Base-by-base conservation (phyloP, 2,113 vertebrate genomes). In the Fulica atra region DNA sequence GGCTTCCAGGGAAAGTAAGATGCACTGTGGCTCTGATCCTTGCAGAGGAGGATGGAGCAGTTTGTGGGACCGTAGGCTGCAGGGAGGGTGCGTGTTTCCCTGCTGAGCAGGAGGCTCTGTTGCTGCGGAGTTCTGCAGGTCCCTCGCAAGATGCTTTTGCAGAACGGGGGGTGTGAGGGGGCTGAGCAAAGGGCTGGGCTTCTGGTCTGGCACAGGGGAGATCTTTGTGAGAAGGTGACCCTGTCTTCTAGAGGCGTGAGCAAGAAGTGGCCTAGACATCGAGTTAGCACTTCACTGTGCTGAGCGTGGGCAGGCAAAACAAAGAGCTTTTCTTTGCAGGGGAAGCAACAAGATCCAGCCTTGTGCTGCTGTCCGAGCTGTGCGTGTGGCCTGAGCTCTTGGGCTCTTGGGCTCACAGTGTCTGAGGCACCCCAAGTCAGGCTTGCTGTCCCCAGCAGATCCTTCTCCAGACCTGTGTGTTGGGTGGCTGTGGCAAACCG, bases 1-100 rank as follows among this genome's bases (percentile, higher is more conserved):
- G 99, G 99, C 96, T 99, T 99, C 96, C 98, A 98, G 93, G 99
- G 99, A 96, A 99, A 98, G 99, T 99, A 98, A 98, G 99, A 93
- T 12, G 65, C 72, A 2, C 40, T 2, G 0, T 42, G 74, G 61
- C 63, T 63, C 24, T 35, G 89, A 8, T 35, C 40, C 18, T 70
- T 16, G 76, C 38, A 15, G 82, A 53, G 88, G 40, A 65, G 56
- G 63, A 48, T 25, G 72, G 78, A 78, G 79, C 44, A 21, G 44
- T 28, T 38, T 13, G 48, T 36, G 79, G 44, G 76, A n/a, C 46
- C 10, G 3, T 29, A 65, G 79, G 2, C 1, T 4, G 24, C 2
- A 56, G 77, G 59, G 44, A 69, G 61, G 59, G 56, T 69, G 61
- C n/a, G 3, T 2, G 3, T 59, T 59, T 11, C 56, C 48, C 40